phyloP scores from a whole-genome alignment of 2,888 invertebrate genomes.

The Athrips mouffetella region DNA sequence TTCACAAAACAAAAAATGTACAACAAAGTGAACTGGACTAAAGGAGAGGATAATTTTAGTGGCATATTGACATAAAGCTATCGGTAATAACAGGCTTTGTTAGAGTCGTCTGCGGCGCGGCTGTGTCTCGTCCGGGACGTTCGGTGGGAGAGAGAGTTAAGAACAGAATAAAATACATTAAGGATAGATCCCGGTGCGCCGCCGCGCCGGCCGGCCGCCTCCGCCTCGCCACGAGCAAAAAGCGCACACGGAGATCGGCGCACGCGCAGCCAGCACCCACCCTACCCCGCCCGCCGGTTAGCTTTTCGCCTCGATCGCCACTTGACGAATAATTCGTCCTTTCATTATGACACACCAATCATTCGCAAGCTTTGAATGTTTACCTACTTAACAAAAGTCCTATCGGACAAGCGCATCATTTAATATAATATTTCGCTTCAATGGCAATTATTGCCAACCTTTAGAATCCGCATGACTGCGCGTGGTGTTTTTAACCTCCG shows the following conservation, averaged over 20 bases:
- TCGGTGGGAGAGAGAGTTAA: constrained; percentile 58
- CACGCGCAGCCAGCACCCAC: constrained; percentile 28
- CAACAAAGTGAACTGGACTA: constrained; percentile 43
- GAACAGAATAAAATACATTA: constrained; percentile 69
- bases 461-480: no score
- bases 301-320: constrained; percentile 33
- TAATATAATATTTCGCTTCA: no score
- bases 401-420: no score
- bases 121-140: constrained; percentile 49
- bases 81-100: constrained; percentile 42
- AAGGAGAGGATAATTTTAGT: constrained; percentile 43
- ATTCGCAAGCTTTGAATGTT: no score
- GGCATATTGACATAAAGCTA: constrained; percentile 58
- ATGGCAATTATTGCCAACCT: no score
- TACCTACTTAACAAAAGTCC: no score
- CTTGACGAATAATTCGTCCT: constrained; percentile 14
- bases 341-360: no score
- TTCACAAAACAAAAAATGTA: constrained; percentile 56
- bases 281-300: constrained; percentile 48
- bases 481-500: no score
- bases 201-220: constrained; percentile 36
- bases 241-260: constrained; percentile 11
- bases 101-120: constrained; percentile 37
- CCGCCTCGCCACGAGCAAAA: constrained; percentile 47
- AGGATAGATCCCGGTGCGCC: constrained; percentile 52